Conservation (phyloP, 2,888 invertebrate species). For the Amphiduros pacificus region DNA sequence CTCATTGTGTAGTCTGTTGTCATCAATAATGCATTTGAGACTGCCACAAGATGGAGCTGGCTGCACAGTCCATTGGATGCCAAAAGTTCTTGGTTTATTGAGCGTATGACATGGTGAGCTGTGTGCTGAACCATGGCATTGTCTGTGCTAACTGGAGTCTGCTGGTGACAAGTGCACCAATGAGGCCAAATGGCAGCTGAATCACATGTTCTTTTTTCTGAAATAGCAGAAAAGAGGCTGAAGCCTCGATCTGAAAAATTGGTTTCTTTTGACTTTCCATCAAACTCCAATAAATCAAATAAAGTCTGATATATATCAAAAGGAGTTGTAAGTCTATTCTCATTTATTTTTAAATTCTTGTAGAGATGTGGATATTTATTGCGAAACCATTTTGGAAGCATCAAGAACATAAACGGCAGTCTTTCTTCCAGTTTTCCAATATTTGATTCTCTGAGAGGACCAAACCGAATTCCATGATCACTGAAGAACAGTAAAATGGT, state of each 20-base stretch:
- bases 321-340: slow-evolving; percentile 1
- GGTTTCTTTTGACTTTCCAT: too few relatives aligned
- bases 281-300: background rate
- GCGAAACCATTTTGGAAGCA: background rate
- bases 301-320: background rate
- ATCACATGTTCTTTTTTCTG: slow-evolving; percentile 73
- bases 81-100: slow-evolving; percentile 71
- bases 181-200: slow-evolving; percentile 78
- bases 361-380: background rate
- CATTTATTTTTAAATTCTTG: background rate
- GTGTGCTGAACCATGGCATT: slow-evolving; percentile 66
- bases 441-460: background rate
- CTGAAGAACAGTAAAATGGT: slow-evolving; percentile 1
- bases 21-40: too few relatives aligned
- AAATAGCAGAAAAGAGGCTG: slow-evolving; percentile 78
- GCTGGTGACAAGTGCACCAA: slow-evolving; percentile 85
- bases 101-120: slow-evolving; percentile 66
- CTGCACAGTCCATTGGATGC: slow-evolving; percentile 37
- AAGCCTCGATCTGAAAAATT: slow-evolving; percentile 33
- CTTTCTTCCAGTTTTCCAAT: background rate
- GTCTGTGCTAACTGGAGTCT: slow-evolving; percentile 65
- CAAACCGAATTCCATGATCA: slow-evolving; percentile 1
- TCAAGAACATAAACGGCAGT: background rate
- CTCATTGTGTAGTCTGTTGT: slow-evolving; percentile 33
- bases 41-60: too few relatives aligned